A percentile compares a stretch with the other conserved stretches of the same genome.
Conservation (phyloP, 2,113 vertebrate genomes). For the Octodon degus region DNA sequence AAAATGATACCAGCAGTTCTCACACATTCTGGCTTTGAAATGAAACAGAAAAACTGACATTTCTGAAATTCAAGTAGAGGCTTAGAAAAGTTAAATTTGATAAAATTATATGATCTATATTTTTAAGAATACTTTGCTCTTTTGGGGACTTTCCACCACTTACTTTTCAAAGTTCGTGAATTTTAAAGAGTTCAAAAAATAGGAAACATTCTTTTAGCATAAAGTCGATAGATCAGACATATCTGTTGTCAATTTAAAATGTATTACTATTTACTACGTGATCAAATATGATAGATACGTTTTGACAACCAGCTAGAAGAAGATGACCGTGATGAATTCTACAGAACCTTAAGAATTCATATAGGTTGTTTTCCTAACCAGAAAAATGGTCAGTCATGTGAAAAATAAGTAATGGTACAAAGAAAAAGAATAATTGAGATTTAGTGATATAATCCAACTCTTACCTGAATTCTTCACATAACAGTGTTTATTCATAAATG, state of each 20-base stretch:
- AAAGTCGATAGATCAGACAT: background rate
- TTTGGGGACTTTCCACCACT: background rate
- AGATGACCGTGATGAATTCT: background rate
- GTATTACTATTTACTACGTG: background rate
- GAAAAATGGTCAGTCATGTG: background rate
- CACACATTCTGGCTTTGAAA: background rate
- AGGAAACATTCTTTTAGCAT: background rate
- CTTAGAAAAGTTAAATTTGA: background rate
- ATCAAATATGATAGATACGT: background rate
- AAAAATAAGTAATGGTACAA: background rate
- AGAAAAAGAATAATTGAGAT: background rate
- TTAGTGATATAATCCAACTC: background rate
- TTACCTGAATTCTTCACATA: background rate
- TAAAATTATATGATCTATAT: background rate
- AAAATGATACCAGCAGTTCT: background rate
- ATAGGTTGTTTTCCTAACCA: background rate
- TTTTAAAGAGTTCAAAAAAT: background rate
- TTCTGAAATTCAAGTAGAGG: background rate
- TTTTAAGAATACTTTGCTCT: background rate
- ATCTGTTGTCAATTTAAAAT: background rate
- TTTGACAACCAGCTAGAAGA: background rate
- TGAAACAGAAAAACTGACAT: background rate
- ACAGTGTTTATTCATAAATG: background rate
- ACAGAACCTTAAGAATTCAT: background rate
- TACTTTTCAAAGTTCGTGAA: background rate